Conservation (phyloP, 2,113 vertebrate species). For the Dromiciops gliroides region DNA sequence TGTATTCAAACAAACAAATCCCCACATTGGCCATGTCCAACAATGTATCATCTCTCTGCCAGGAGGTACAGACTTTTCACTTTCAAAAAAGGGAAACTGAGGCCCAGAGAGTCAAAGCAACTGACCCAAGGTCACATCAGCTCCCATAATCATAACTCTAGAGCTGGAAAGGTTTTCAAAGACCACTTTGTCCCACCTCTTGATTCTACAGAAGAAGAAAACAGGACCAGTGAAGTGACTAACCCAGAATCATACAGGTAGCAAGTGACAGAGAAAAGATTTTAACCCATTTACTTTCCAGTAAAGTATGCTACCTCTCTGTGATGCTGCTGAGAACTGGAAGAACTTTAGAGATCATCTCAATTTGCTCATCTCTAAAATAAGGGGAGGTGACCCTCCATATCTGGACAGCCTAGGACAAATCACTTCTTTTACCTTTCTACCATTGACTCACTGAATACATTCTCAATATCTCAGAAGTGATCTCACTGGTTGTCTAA, state of each 20-base stretch:
- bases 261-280: background rate
- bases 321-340: background rate
- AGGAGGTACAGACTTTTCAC: background rate
- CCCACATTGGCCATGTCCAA: background rate
- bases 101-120: background rate
- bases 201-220: background rate
- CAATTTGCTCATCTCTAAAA: background rate
- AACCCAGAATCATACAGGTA: background rate
- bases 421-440: background rate
- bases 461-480: background rate
- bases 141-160: background rate
- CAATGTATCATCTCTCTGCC: background rate
- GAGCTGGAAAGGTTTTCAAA: background rate
- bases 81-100: background rate
- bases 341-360: background rate
- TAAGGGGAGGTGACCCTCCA: background rate
- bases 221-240: background rate
- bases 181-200: background rate
- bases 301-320: background rate
- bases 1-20: background rate
- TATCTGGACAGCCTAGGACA: background rate
- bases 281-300: background rate
- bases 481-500: background rate
- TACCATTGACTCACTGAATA: background rate
- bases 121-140: background rate